A percentile compares a stretch with the other conserved stretches of the same genome.
These are phyloP conservation scores for Seriola rivoliana DNA, from an alignment of 2,113 vertebrate genomes.

Conservation along the genomic window DNA sequence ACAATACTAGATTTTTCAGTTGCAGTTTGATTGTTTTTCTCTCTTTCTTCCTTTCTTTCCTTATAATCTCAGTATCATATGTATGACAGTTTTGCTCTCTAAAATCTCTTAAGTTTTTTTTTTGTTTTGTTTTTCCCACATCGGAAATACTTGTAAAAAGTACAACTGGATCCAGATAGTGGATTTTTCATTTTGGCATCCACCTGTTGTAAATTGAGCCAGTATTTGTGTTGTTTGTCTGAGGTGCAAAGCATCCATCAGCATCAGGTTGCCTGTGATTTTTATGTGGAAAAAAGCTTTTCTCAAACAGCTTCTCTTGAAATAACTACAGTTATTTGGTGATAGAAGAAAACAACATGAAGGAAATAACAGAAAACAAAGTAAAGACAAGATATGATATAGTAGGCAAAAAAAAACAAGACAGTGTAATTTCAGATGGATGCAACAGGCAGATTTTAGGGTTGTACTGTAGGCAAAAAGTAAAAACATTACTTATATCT, in stretches of 20 bases:
- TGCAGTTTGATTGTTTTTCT: conserved; percentile 14
- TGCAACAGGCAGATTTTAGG: background rate
- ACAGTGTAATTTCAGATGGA: background rate
- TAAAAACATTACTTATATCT: background rate
- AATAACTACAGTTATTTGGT: conserved; percentile 8
- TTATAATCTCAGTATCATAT: background rate
- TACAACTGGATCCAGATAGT: background rate
- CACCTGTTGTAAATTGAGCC: background rate
- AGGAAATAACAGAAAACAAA: conserved; percentile 4
- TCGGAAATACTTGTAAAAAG: background rate
- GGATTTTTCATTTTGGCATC: conserved; percentile 6
- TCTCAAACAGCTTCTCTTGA: background rate
- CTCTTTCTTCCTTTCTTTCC: background rate
- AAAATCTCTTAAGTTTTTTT: background rate
- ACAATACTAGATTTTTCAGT: conserved; percentile 6
- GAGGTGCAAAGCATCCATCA: conserved; percentile 7
- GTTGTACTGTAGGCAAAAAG: background rate
- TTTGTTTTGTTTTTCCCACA: background rate
- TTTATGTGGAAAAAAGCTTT: background rate
- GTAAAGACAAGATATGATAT: background rate
- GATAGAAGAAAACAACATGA: background rate
- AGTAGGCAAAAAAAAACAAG: background rate
- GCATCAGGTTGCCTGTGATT: background rate
- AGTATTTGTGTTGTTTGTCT: background rate
- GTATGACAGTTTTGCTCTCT: background rate